Evolutionary conservation across 2,888 invertebrate genomes (phyloP).

Genomic region (Oscheius myriophilus): DNA sequence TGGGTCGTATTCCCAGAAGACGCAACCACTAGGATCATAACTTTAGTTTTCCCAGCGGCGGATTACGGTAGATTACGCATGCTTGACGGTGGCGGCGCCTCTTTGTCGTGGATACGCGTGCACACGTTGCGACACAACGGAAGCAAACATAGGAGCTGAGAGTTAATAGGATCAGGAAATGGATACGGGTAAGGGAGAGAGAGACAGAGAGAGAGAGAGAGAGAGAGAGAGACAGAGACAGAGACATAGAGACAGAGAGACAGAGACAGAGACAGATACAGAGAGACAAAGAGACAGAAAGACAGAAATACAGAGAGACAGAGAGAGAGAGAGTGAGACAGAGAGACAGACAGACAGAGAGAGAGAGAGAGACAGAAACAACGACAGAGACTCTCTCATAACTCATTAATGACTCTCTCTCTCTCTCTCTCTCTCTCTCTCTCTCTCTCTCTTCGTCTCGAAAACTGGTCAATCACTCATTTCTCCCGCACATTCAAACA

Average conservation of each 20-base stretch:
- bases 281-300: slow-evolving; percentile 1
- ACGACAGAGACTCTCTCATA: too few species aligned
- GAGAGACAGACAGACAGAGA: neutral
- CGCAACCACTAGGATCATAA: slow-evolving; percentile 16
- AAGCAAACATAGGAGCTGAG: neutral
- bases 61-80: slow-evolving; percentile 19
- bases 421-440: too few species aligned
- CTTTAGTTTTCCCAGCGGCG: slow-evolving; percentile 4
- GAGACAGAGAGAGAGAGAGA: neutral
- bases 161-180: slow-evolving; percentile 7
- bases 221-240: neutral
- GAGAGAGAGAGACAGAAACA: neutral
- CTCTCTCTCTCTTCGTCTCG: too few species aligned
- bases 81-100: slow-evolving; percentile 11
- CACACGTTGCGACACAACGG: neutral
- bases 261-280: neutral
- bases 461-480: too few species aligned
- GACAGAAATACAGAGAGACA: neutral
- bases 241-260: neutral
- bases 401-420: too few species aligned
- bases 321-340: slow-evolving; percentile 1
- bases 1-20: slow-evolving; percentile 7
- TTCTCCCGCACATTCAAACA: too few species aligned
- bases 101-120: slow-evolving; percentile 6
- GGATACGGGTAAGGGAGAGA: neutral